A percentile compares a stretch with the other conserved stretches of the same genome.
These are phyloP conservation scores for Alces alces DNA, from an alignment of 2,113 vertebrate genomes.

Conservation along the genomic window DNA sequence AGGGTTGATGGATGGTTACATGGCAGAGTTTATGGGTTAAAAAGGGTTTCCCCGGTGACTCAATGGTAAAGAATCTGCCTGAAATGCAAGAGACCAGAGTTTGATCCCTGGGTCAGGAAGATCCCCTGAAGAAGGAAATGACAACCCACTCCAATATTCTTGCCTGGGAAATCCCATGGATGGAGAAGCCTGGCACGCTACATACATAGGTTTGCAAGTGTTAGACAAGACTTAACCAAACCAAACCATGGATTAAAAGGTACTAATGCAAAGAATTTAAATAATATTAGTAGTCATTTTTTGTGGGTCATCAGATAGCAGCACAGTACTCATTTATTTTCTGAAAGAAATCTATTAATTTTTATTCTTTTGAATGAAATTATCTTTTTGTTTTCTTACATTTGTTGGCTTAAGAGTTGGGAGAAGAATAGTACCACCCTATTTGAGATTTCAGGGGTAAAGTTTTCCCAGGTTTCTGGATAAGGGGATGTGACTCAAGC, in stretches of 20 bases:
- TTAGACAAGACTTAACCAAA: not conserved
- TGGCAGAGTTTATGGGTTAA: not conserved
- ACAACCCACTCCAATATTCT: not conserved
- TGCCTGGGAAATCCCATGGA: not conserved
- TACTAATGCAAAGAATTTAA: not conserved
- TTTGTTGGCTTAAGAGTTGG: not conserved
- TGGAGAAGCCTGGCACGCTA: not conserved
- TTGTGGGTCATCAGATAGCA: not conserved
- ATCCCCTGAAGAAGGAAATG: not conserved
- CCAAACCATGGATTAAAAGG: not conserved
- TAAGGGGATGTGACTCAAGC: slow-evolving; percentile 21
- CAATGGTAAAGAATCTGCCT: not conserved
- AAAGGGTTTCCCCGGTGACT: not conserved
- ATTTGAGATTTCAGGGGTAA: not conserved
- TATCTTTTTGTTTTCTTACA: not conserved
- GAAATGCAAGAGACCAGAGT: not conserved
- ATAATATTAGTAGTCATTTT: not conserved
- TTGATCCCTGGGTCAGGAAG: not conserved
- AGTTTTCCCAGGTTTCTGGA: not conserved
- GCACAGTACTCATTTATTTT: not conserved
- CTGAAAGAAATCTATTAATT: slow-evolving; percentile 7
- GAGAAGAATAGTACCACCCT: not conserved
- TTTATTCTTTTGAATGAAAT: not conserved
- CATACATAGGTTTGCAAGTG: not conserved
- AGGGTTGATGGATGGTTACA: not conserved